Percentiles rank a stretch among this genome's conserved stretches.
These are phyloP conservation scores for Vidua macroura DNA, from an alignment of 2,113 vertebrate species.

Conservation along the genomic window DNA sequence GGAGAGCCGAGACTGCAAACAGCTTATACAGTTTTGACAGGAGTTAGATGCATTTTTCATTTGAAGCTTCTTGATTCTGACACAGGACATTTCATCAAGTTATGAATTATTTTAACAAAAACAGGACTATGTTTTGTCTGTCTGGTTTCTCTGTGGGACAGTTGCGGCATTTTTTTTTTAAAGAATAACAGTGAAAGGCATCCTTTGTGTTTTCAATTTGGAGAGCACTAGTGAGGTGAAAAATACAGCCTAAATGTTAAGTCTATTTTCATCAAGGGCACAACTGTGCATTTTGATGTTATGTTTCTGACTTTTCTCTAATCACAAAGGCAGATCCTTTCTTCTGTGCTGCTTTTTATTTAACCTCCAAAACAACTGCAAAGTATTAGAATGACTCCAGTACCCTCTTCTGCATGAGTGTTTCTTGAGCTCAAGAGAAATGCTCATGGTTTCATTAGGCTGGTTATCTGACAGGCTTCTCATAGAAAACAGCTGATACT, in stretches of 20 bases:
- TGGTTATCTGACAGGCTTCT: conserved; percentile 25
- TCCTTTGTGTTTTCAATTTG: conserved; percentile 27
- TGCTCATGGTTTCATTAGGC: neutral
- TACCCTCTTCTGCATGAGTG: neutral
- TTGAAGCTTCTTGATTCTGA: conserved; percentile 6
- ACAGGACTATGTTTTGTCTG: neutral
- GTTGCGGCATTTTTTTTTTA: neutral
- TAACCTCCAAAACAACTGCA: conserved; percentile 39
- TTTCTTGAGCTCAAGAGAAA: conserved; percentile 17
- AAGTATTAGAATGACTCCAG: conserved; percentile 34
- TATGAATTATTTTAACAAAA: conserved; percentile 38
- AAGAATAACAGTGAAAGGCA: neutral
- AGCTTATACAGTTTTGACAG: neutral
- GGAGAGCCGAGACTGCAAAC: neutral
- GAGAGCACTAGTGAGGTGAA: neutral
- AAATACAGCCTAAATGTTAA: neutral
- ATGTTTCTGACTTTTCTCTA: conserved; percentile 18
- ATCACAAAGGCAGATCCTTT: conserved; percentile 8
- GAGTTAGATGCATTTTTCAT: neutral
- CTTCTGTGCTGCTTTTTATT: neutral
- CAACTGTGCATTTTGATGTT: conserved; percentile 26
- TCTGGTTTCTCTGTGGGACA: conserved; percentile 9
- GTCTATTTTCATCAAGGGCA: neutral
- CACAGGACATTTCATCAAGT: conserved; percentile 10
- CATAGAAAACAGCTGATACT: conserved; percentile 59